phyloP scores from a whole-genome alignment of 2,797 vertebrate species.

The Microctenopoma steveboyesi region DNA sequence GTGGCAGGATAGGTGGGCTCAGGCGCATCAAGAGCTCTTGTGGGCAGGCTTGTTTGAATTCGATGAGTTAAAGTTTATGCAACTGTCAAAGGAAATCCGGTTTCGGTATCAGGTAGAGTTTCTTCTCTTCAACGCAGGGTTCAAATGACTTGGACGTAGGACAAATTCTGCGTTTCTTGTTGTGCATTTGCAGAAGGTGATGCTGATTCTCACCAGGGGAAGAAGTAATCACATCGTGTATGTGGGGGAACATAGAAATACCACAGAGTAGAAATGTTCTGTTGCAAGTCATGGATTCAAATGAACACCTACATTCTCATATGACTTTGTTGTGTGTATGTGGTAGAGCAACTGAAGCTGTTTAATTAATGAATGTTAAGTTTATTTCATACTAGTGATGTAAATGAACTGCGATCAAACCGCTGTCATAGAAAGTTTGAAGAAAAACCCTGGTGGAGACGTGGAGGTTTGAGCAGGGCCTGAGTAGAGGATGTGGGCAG shows the following conservation, averaged over 20 bases:
- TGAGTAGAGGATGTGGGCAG: conserved; percentile 30
- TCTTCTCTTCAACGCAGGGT: not conserved
- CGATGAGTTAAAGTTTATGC: conserved; percentile 19
- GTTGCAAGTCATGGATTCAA: too few species aligned
- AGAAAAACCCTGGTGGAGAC: conserved; percentile 6
- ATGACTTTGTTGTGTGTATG: too few species aligned
- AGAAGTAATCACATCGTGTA: not conserved
- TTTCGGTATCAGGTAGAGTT: conserved; percentile 7
- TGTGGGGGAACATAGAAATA: not conserved
- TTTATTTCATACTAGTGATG: too few species aligned
- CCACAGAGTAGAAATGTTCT: not conserved
- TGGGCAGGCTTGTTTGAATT: not conserved
- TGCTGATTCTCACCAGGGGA: conserved; percentile 3
- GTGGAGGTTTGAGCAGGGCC: conserved; percentile 10
- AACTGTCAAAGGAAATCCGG: not conserved
- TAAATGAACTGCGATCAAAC: too few species aligned
- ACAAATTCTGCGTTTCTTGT: not conserved
- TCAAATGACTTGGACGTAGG: not conserved
- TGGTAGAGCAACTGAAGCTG: too few species aligned
- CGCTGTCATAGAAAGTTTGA: not conserved
- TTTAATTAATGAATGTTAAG: too few species aligned
- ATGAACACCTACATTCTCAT: too few species aligned
- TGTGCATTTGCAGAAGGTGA: conserved; percentile 1
- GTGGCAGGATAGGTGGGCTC: conserved; percentile 4
- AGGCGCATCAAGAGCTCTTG: conserved; percentile 5